A percentile compares a stretch with the other conserved stretches of the same genome.
These are phyloP conservation scores for Neoseiulus cucumeris DNA, from an alignment of 1,140 invertebrate genomes.

Conservation along the genomic window DNA sequence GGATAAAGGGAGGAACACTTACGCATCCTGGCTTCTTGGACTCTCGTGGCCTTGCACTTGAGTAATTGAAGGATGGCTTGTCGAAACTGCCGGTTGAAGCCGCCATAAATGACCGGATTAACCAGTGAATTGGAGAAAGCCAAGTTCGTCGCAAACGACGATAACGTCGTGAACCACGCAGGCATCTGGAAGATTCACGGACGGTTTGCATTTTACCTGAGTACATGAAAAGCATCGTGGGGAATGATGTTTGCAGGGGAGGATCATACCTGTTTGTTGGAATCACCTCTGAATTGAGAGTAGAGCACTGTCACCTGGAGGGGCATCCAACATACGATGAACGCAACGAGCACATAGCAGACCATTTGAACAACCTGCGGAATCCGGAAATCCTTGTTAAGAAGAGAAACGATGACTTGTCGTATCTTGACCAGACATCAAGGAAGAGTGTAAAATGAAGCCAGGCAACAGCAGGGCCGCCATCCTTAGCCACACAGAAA, in stretches of 20 bases:
- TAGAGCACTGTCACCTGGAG: slow-evolving; percentile 26
- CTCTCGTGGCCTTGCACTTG: slow-evolving; percentile 11
- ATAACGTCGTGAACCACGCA: slow-evolving; percentile 28
- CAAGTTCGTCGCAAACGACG: slow-evolving; percentile 29
- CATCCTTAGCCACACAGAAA: too few relatives aligned
- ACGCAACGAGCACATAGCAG: slow-evolving; percentile 29
- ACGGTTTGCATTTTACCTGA: background rate
- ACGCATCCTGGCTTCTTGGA: slow-evolving; percentile 5
- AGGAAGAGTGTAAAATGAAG: too few relatives aligned
- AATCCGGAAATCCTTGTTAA: too few relatives aligned
- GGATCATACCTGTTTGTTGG: slow-evolving; percentile 10
- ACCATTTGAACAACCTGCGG: slow-evolving; percentile 31
- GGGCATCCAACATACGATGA: slow-evolving; percentile 28
- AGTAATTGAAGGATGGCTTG: slow-evolving; percentile 18
- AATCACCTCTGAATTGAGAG: slow-evolving; percentile 19
- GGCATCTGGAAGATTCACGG: slow-evolving; percentile 25
- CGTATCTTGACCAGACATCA: too few relatives aligned
- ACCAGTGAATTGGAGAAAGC: slow-evolving; percentile 33
- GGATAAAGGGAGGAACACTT: background rate
- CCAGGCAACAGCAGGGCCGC: too few relatives aligned
- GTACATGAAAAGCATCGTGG: background rate
- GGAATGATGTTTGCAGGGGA: background rate
- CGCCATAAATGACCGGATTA: slow-evolving; percentile 34
- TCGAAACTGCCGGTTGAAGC: slow-evolving; percentile 28
- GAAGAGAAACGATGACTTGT: too few relatives aligned